Conservation (phyloP, 2,888 invertebrate species). For the Monochamus alternatus region DNA sequence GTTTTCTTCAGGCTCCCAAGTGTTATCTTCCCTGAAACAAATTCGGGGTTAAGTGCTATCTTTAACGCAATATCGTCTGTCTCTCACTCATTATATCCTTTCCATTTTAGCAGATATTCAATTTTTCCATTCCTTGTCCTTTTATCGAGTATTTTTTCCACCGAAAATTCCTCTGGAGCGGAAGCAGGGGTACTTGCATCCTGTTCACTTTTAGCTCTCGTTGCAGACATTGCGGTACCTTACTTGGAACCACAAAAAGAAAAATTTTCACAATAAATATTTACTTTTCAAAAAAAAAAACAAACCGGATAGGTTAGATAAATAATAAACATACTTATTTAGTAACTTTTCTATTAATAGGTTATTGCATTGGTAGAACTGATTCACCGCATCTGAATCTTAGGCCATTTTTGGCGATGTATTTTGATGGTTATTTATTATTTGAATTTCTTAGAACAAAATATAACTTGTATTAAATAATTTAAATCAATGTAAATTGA, state of each 20-base stretch:
- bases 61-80: background rate
- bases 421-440: too few species aligned
- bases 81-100: constrained; percentile 77
- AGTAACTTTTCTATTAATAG: background rate
- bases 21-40: constrained; percentile 75
- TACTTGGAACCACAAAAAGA: too few species aligned
- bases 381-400: too few species aligned
- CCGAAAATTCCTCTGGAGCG: constrained; percentile 79
- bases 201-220: constrained; percentile 41
- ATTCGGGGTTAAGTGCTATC: background rate
- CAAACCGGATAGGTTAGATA: background rate
- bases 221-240: constrained; percentile 15
- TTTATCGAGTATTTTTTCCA: constrained; percentile 83
- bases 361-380: too few species aligned
- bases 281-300: background rate
- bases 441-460: too few species aligned
- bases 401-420: too few species aligned
- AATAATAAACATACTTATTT: background rate
- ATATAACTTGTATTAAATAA: too few species aligned
- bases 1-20: constrained; percentile 90
- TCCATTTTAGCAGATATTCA: constrained; percentile 80
- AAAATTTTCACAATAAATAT: background rate
- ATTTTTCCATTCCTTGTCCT: constrained; percentile 80
- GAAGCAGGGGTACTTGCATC: constrained; percentile 29
- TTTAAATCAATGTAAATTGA: too few species aligned